phyloP scores from a whole-genome alignment of 2,888 invertebrate species.

The Drosophila pseudotalamancana region DNA sequence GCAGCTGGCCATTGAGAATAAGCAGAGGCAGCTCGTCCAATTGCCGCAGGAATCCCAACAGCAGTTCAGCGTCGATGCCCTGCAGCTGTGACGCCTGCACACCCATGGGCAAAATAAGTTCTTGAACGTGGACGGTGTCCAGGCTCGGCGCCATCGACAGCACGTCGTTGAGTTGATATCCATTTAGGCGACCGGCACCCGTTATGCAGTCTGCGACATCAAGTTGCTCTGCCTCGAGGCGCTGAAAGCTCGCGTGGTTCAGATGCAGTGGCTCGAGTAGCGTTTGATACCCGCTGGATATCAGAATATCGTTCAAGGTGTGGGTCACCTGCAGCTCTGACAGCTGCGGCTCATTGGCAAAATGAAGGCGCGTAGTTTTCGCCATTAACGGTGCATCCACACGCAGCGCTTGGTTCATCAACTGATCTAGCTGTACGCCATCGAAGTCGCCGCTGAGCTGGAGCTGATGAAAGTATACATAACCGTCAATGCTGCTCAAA shows the following conservation, averaged over 20 bases:
- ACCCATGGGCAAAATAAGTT: slow-evolving; percentile 79
- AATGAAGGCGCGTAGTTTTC: slow-evolving; percentile 78
- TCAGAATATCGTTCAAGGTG: slow-evolving; percentile 82
- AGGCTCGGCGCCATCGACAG: slow-evolving; percentile 53
- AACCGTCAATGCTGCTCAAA: slow-evolving; percentile 82
- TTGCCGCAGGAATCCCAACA: slow-evolving; percentile 74
- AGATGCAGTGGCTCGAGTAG: slow-evolving; percentile 78
- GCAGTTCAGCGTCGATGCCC: slow-evolving; percentile 73
- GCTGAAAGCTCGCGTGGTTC: slow-evolving; percentile 67
- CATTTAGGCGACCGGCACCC: slow-evolving; percentile 78
- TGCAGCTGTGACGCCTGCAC: slow-evolving; percentile 82
- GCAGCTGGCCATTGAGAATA: slow-evolving; percentile 83
- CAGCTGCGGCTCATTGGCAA: slow-evolving; percentile 63
- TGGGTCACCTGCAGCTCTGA: slow-evolving; percentile 75
- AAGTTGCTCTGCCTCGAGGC: slow-evolving; percentile 74
- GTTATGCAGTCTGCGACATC: slow-evolving; percentile 81
- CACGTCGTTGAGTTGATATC: slow-evolving; percentile 81
- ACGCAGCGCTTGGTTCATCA: slow-evolving; percentile 84
- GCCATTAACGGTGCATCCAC: slow-evolving; percentile 82
- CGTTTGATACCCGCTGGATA: slow-evolving; percentile 66
- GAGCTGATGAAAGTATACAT: slow-evolving; percentile 85
- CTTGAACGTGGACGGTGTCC: slow-evolving; percentile 73
- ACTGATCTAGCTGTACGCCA: slow-evolving; percentile 83
- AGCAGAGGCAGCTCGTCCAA: slow-evolving; percentile 76
- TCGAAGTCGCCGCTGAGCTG: slow-evolving; percentile 83